These are phyloP conservation scores for Branchinecta sandiegonensis DNA, from an alignment of 2,888 invertebrate species.

Conservation along the genomic window DNA sequence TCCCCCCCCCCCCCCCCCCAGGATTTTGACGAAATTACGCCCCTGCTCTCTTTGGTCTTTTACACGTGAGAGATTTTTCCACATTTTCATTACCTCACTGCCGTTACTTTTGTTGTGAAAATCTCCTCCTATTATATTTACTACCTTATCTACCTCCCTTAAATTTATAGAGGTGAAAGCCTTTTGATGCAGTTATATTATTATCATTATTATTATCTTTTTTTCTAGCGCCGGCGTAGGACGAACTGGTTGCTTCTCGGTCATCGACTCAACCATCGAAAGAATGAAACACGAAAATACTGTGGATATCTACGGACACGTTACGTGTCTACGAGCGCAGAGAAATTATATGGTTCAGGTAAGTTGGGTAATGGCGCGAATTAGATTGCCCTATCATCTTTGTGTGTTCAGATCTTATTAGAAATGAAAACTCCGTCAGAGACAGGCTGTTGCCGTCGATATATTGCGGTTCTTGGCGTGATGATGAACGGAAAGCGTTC, in stretches of 20 bases:
- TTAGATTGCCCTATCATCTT: too few species aligned
- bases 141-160: neutral
- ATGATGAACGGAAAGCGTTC: too few species aligned
- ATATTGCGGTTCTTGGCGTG: too few species aligned
- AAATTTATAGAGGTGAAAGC: neutral
- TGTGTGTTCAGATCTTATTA: too few species aligned
- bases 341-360: slow-evolving; percentile 93
- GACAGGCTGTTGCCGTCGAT: too few species aligned
- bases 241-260: slow-evolving; percentile 91
- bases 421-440: too few species aligned
- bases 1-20: too few species aligned
- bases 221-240: slow-evolving; percentile 61
- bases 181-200: neutral
- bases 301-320: slow-evolving; percentile 97
- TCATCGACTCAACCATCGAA: slow-evolving; percentile 97
- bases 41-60: too few species aligned
- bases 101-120: too few species aligned
- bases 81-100: too few species aligned
- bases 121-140: neutral
- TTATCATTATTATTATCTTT: neutral
- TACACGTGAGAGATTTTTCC: too few species aligned
- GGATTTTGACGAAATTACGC: too few species aligned
- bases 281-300: slow-evolving; percentile 92
- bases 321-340: slow-evolving; percentile 91
- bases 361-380: neutral